Evolutionary conservation across 1,140 invertebrate species (phyloP), one percentile per base, ranked within the genome.

Genomic region (Zaprionus davidi): DNA sequence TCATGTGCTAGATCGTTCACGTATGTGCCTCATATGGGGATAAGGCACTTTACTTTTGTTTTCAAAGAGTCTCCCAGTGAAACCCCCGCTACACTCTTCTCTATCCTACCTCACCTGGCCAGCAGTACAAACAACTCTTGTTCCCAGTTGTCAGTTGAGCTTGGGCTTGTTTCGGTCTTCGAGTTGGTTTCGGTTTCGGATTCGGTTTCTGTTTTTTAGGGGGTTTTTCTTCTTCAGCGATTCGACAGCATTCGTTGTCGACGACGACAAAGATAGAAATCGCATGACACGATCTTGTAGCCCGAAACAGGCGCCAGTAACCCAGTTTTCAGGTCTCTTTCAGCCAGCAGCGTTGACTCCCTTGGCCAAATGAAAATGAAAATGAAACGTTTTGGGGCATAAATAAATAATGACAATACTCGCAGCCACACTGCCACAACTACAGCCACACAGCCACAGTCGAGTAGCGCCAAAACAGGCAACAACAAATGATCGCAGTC

Each of bases 271-370:
- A 90, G 85, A 90, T 90, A 90, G 85, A 90, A 90, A 90, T 90
- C 85, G 82, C 76, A 90, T 90, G 85, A 90, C 85, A 90, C 85
- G 85, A 90, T 90, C 85, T 90, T 90, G 85, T 90, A 90, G 85
- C 85, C 85, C 84, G 81, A 90, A 90, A 90, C 85, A 90, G 85
- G 85, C 85, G 85, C 85, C 85, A 90, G 85, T 90, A 90, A 90
- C 85, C 85, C 86, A 90, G 85, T 90, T 90, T 88, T 88, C 78
- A 81, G 71, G 84, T 88, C 60, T 51, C 65, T 68, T 65, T 31
- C 69, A 51, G 55, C 55, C 71, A 49, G 60, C 66, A 15, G 36
- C 36, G 41, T 46, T 46, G 81, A 81, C 84, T 87, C 85, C 84
- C 84, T 87, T 87, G 75, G 81, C 76, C 82, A 87, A 87, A 87